Base-by-base conservation (phyloP, 2,888 invertebrate species). In the Oeneis ivallda region DNA sequence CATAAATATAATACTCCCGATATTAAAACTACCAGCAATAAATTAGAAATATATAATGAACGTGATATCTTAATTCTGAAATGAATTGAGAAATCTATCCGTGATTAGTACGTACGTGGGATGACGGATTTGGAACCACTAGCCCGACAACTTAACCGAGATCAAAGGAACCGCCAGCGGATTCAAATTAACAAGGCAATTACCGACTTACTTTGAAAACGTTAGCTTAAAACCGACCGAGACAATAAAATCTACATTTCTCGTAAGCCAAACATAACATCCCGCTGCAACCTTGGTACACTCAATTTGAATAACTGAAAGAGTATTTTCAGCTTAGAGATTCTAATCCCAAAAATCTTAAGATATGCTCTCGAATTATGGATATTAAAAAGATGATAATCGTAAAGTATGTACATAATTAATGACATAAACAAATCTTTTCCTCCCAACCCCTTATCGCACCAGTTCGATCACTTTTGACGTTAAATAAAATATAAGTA, bases 401-500 rank as follows among this genome's bases (percentile, higher is more conserved):
- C 70, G 67, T 78, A 77, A 81, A 79, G 71, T 79, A 82, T 79
- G 81, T 74, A 76, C 75, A 79, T 86, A 85, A 87, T 85, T 85
- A 87, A 89, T 88, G 85, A 84, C 77, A 82, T 77, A 89, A 89
- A 89, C 87, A 88, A 89, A 91, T 86, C 84, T 85, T 79, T 78
- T 76, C 80, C 75, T 81, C 79, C 77, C 75, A 76, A 76, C 75
- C 76, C 64, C 80, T 89, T 91, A 91, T 91, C 91, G 74, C 71
- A 77, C 77, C 83, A 85, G 78, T 86, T 89, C 83, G 87, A 92
- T 92, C 92, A 86, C 81, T 80, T 82, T 82, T 85, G 89, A 89
- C 85, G 80, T 89, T 88, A 86, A 89, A 90, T 90, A 89, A 91
- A 90, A 89, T 91, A 87, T 91, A 91, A 89, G 88, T 86, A 83